These are phyloP conservation scores for Gadus chalcogrammus DNA, from an alignment of 2,113 vertebrate genomes.

Conservation along the genomic window DNA sequence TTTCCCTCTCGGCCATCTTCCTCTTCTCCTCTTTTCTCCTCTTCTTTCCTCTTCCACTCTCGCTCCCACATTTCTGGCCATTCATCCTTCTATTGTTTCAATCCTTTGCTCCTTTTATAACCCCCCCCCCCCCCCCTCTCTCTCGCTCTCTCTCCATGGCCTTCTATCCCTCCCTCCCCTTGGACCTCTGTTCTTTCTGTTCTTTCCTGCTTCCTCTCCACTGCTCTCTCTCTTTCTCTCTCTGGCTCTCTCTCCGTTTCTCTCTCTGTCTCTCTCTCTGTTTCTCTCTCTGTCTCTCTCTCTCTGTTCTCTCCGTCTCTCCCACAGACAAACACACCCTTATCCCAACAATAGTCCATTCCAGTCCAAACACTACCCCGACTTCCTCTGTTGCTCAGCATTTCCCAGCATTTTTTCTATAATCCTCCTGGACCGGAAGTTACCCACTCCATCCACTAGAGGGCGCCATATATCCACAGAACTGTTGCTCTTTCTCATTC, in stretches of 20 bases:
- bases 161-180: constrained; percentile 8
- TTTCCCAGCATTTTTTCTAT: constrained; percentile 4
- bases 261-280: too few relatives aligned
- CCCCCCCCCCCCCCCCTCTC: neutral
- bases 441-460: constrained; percentile 30
- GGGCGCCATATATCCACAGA: constrained; percentile 46
- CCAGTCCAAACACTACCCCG: constrained; percentile 61
- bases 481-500: neutral
- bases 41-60: neutral
- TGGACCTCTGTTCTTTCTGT: neutral
- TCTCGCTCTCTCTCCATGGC: constrained; percentile 12
- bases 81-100: too few relatives aligned
- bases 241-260: too few relatives aligned
- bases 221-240: too few relatives aligned
- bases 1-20: constrained; percentile 33
- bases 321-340: constrained; percentile 39
- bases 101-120: too few relatives aligned
- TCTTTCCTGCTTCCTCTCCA: too few relatives aligned
- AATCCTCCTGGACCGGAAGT: too few relatives aligned
- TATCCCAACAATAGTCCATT: constrained; percentile 54
- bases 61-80: neutral
- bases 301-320: too few relatives aligned
- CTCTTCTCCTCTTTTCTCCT: neutral
- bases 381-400: constrained; percentile 57
- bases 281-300: too few relatives aligned